Base-by-base conservation (phyloP, 2,888 invertebrate species). In the Drosophila imparisetae region DNA sequence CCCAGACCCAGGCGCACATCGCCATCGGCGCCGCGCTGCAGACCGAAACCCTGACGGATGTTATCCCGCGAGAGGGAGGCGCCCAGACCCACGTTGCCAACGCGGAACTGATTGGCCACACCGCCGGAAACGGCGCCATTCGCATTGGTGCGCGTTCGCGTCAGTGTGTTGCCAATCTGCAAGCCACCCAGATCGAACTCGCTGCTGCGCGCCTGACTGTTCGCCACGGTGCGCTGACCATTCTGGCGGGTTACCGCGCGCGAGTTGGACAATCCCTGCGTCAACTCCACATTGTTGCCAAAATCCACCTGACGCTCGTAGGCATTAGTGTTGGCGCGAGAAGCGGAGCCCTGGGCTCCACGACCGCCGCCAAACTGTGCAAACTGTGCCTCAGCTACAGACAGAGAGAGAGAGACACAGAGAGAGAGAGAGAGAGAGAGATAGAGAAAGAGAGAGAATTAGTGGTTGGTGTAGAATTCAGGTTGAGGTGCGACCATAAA, bases 31-130 rank as follows among this genome's bases (percentile, higher is more conserved):
- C 82, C 80, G 1, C 90, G 90, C 15, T 87, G 88, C n/a, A 92
- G 55, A 0, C 93, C 93, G 6, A 92, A 54, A 5, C 91, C 91
- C 32, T 90, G 89, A 2, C 81, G 79, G 1, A 91, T 42, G 63
- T 92, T 92, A 40, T 90, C 80, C 3, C 78, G 83, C n/a, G 92
- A 91, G 1, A 92, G 58, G 1, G 92, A 92, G 4, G 91, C 86
- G 1, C 91, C 92, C 8, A 93, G 48, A 0, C 89, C 92, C 0
- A 92, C 4, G 0, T 90, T 79, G 3, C 92, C 93, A 18, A 93
- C 58, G 53, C 92, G 89, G 36, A 93, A 78, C 49, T 91, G 90
- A 72, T 92, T 78, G 0, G 83, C 70, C 11, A 91, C 4, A 13
- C 92, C 74, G 4, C 80, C 86, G 0, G 91, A 86, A 0, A 89